Evolutionary conservation across 2,797 vertebrate genomes (phyloP), one percentile per base, ranked within the genome.

Genomic region (Coilia nasus): DNA sequence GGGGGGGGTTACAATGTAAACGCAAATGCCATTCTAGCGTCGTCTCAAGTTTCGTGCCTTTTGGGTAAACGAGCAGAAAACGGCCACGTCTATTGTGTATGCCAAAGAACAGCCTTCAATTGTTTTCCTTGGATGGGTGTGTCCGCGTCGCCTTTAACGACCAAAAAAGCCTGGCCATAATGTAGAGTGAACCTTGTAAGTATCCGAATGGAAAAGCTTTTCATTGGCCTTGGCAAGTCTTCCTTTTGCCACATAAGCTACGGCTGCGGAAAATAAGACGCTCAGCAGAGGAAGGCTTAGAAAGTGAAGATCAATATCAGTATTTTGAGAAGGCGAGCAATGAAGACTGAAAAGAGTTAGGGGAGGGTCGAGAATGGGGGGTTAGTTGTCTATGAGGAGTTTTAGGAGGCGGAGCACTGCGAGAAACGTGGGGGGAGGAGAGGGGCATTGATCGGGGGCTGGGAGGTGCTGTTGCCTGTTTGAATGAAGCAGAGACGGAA

Each of bases 401-500:
- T 78, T 44, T 78, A 44, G 59, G 59, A 81, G 86, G 86, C 83
- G 86, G 88, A 60, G 86, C 88, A 41, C 41, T 82, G 46, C 47
- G 82, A 85, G 87, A 85, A 88, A 80, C 84, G 25, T 88, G 90
- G 90, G 88, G 88, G 87, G 88, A 88, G 87, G 90, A 84, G n/a
- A 75, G 67, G 17, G 50, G 31, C 44, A 17, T 44, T 78, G 71
- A 44, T 78, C 35, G 35, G 71, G 71, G 71, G 71, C 71, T 78
- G 71, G 71, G 71, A 78, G 21, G 81, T 9, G 62, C 59, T 82
- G 35, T 81, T 71, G 62, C 21, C 57, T n/a, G 83, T 87, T 87
- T 87, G 86, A 87, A 87, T 88, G 86, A 87, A 81, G 87, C 71
- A 44, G 83, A 87, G 88, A 86, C 87, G 89, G 89, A 90, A 90